Percentiles rank a stretch among this genome's conserved stretches.
Conservation (phyloP, 2,113 vertebrate genomes). For the Callorhinus ursinus region DNA sequence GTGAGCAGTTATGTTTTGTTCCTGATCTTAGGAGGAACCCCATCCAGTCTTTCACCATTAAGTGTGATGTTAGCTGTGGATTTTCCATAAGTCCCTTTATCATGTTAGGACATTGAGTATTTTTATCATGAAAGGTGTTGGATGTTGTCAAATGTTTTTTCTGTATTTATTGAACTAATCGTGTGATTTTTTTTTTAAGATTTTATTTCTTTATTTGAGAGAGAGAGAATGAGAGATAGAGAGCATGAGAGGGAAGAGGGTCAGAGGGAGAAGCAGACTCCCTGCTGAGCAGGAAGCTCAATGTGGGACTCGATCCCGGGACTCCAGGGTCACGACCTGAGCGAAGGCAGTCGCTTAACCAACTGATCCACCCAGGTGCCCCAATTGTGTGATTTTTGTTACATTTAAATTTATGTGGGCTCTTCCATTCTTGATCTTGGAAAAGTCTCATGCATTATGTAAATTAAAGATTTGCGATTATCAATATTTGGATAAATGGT, state of each 20-base stretch:
- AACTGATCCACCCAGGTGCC: no score
- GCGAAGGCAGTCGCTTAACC: no score
- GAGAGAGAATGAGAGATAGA: no score
- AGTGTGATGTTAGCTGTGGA: neutral
- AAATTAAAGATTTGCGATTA: neutral
- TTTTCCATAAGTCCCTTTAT: neutral
- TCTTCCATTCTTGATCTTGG: conserved; percentile 9
- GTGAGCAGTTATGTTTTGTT: neutral
- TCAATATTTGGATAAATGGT: neutral
- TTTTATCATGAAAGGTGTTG: neutral
- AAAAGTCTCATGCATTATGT: neutral
- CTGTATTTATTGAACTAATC: neutral
- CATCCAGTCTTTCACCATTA: neutral
- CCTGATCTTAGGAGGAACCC: neutral
- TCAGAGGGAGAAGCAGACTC: no score
- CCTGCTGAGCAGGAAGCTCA: no score
- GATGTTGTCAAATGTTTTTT: conserved; percentile 14
- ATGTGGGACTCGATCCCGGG: no score
- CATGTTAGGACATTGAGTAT: neutral
- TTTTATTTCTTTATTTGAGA: no score
- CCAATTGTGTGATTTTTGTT: neutral
- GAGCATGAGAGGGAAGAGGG: no score
- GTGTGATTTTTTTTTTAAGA: neutral
- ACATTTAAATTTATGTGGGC: neutral
- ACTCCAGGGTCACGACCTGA: no score